phyloP scores from a whole-genome alignment of 64 coral and sea anemone species.

The Catalaphyllia jardinei region DNA sequence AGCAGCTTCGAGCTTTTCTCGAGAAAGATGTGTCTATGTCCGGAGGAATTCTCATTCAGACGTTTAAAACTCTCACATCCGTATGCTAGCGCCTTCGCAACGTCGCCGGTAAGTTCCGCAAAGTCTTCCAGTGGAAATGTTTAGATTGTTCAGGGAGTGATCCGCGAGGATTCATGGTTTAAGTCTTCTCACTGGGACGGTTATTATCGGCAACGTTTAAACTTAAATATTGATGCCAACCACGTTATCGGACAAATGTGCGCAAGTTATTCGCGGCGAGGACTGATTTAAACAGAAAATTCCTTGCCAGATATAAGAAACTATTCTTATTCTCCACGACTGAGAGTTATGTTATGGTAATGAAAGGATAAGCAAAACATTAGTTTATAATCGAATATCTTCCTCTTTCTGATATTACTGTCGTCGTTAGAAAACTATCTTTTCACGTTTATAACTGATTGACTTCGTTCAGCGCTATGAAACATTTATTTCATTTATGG shows the following conservation, averaged over 20 bases:
- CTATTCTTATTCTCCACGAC: background rate
- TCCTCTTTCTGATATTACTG: background rate
- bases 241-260: no score
- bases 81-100: conserved; percentile 31
- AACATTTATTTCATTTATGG: background rate
- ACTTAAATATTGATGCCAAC: no score
- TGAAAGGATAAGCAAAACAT: background rate
- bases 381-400: background rate
- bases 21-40: conserved; percentile 38
- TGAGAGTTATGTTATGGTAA: background rate
- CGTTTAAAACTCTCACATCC: conserved; percentile 17
- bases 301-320: no score
- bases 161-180: background rate
- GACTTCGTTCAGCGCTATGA: background rate
- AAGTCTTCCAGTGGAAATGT: no score
- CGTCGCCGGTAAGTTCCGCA: conserved; percentile 46
- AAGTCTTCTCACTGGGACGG: background rate
- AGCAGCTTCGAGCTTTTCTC: background rate
- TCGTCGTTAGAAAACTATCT: background rate
- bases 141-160: no score
- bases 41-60: conserved; percentile 17
- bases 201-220: no score
- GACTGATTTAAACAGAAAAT: no score
- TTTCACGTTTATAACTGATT: background rate
- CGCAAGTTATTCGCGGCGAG: no score